Conservation (phyloP, 2,888 invertebrate genomes). For the Eugnorisma glareosa region DNA sequence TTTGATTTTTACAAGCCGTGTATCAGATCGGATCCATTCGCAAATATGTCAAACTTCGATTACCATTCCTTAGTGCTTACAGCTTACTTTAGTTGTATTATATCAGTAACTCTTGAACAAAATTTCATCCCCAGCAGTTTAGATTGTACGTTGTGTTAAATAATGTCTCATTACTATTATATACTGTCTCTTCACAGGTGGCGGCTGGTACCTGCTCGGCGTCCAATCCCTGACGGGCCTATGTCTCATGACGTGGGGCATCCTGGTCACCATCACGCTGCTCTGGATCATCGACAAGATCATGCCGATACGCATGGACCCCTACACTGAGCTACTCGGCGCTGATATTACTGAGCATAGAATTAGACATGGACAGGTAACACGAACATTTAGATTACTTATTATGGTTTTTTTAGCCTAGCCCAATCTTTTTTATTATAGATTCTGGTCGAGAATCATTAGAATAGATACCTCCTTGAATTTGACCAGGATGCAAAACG, state of each 20-base stretch:
- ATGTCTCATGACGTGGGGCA: slow-evolving; percentile 94
- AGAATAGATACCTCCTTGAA: too few relatives aligned
- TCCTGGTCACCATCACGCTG: slow-evolving; percentile 92
- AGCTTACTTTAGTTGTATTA: not conserved
- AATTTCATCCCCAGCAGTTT: not conserved
- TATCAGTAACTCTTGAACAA: not conserved
- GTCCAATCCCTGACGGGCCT: slow-evolving; percentile 94
- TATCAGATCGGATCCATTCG: not conserved
- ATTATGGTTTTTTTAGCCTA: not conserved
- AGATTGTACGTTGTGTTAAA: not conserved
- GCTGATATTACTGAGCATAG: slow-evolving; percentile 97
- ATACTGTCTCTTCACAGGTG: slow-evolving; percentile 89
- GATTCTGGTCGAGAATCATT: too few relatives aligned
- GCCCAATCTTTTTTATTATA: too few relatives aligned
- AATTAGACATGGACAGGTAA: slow-evolving; percentile 93
- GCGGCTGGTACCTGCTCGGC: slow-evolving; percentile 96
- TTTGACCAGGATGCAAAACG: too few relatives aligned
- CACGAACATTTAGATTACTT: not conserved
- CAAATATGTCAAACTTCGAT: not conserved
- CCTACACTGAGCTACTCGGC: slow-evolving; percentile 96
- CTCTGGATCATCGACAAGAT: slow-evolving; percentile 95
- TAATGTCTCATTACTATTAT: not conserved
- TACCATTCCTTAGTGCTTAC: not conserved
- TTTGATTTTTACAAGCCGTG: not conserved
- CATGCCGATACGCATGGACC: slow-evolving; percentile 95